A percentile compares a stretch with the other conserved stretches of the same genome.
These are phyloP conservation scores for Drosophila punjabiensis DNA, from an alignment of 1,140 invertebrate genomes.

Conservation along the genomic window DNA sequence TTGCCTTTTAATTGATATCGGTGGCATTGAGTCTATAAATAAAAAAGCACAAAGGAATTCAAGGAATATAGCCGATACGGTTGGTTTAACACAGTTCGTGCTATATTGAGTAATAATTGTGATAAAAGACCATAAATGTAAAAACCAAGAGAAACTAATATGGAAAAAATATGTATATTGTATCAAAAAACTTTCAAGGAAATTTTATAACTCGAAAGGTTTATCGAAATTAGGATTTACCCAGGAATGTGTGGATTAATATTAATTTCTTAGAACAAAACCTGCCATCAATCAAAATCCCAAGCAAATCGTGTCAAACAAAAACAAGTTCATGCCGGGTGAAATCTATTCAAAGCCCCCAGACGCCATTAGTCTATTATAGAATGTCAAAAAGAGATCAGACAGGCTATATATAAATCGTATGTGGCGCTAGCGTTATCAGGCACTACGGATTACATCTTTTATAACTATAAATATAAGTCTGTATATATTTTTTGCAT, in stretches of 20 bases:
- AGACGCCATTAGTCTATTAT: slow-evolving; percentile 20
- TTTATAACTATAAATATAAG: neutral
- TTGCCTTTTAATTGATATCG: slow-evolving; percentile 30
- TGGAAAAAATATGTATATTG: neutral
- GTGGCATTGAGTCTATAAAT: slow-evolving; percentile 16
- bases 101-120: slow-evolving; percentile 5
- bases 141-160: neutral
- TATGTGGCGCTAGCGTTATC: slow-evolving; percentile 44
- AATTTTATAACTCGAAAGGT: too few relatives aligned
- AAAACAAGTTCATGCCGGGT: slow-evolving; percentile 32
- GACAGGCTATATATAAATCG: slow-evolving; percentile 18
- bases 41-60: slow-evolving; percentile 25
- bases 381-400: slow-evolving; percentile 20
- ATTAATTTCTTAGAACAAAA: neutral
- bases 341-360: slow-evolving; percentile 31
- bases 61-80: neutral
- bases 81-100: neutral
- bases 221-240: neutral
- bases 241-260: neutral
- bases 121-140: neutral
- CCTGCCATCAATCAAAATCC: slow-evolving; percentile 28
- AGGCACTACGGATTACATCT: slow-evolving; percentile 34
- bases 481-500: slow-evolving; percentile 21
- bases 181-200: neutral
- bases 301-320: slow-evolving; percentile 7